Evolutionary conservation across 2,797 vertebrate species (phyloP).

Genomic region (Cercopithecus neglectus): DNA sequence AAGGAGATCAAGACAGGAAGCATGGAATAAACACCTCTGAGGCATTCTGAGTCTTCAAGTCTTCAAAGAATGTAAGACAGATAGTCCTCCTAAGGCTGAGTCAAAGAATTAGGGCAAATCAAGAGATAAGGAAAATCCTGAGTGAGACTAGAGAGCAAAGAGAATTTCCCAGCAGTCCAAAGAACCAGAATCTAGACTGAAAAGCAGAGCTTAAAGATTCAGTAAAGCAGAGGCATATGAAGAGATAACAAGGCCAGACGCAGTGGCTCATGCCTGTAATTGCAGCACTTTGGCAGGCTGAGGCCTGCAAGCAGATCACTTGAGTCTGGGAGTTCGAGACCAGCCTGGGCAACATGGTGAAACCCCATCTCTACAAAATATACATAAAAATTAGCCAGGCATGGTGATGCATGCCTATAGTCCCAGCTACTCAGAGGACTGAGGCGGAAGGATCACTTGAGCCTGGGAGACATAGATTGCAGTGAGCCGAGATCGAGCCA

Average conservation of each 20-base stretch:
- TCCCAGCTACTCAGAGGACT: too few relatives aligned
- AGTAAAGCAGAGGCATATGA: neutral
- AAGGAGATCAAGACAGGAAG: neutral
- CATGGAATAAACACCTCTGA: neutral
- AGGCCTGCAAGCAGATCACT: too few relatives aligned
- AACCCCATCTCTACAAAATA: too few relatives aligned
- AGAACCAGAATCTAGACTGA: neutral
- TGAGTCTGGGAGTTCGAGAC: too few relatives aligned
- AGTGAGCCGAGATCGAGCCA: too few relatives aligned
- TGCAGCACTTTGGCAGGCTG: too few relatives aligned
- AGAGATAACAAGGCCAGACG: neutral
- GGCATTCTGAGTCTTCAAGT: neutral
- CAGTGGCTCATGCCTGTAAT: too few relatives aligned
- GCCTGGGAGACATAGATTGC: too few relatives aligned
- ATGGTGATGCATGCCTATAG: too few relatives aligned
- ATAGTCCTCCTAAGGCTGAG: neutral
- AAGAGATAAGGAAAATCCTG: neutral
- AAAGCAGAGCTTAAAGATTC: neutral
- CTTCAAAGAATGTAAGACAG: neutral
- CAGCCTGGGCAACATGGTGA: too few relatives aligned
- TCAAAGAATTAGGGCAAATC: neutral
- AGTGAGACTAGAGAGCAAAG: neutral
- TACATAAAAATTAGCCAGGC: too few relatives aligned
- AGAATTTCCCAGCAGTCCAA: neutral
- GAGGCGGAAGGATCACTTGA: too few relatives aligned